phyloP scores from a whole-genome alignment of 2,888 invertebrate species.

The Dinocampus coccinellae region DNA sequence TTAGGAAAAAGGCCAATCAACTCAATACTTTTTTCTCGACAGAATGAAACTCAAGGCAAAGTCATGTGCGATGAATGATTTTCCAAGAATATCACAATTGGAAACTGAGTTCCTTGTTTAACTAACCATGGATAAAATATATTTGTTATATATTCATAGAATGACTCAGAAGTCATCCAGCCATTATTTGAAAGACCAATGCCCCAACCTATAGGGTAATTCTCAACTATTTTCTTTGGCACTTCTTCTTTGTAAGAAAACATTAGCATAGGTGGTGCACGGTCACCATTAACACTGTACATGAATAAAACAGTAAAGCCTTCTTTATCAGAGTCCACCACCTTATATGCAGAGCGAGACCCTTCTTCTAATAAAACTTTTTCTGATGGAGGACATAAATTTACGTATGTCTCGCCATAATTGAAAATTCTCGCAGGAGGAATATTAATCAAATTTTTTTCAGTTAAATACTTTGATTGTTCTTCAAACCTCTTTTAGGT shows the following conservation, averaged over 20 bases:
- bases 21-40: conserved; percentile 6
- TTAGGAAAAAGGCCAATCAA: conserved; percentile 25
- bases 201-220: conserved; percentile 23
- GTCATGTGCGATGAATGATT: conserved; percentile 19
- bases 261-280: conserved; percentile 34
- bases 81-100: conserved; percentile 24
- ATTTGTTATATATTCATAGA: conserved; percentile 35
- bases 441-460: no score
- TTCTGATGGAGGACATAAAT: no score
- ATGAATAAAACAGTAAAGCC: conserved; percentile 30
- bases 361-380: no score
- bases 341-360: no score
- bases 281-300: conserved; percentile 30
- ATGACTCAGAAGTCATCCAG: conserved; percentile 34
- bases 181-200: conserved; percentile 33
- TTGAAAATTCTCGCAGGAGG: no score
- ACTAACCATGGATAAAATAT: conserved; percentile 19
- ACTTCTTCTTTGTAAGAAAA: conserved; percentile 35
- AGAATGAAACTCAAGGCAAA: conserved; percentile 17
- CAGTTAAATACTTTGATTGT: no score
- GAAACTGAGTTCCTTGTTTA: conserved; percentile 18
- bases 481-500: no score
- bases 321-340: no score
- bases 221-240: conserved; percentile 24
- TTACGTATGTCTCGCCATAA: no score